phyloP scores from a whole-genome alignment of 2,888 invertebrate genomes.

The Amorpha juglandis region DNA sequence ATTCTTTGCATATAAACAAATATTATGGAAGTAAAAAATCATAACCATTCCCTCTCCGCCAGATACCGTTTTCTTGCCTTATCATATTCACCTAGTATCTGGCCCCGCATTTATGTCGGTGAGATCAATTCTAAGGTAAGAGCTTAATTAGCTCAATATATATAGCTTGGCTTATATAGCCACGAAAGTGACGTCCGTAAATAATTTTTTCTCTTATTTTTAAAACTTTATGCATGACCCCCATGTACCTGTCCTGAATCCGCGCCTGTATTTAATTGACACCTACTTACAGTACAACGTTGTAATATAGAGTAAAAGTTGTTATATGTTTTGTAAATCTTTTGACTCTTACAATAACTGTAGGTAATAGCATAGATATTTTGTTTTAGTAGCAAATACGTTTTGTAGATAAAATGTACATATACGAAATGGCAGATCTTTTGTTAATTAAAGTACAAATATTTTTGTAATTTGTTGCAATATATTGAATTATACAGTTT shows the following conservation, averaged over 20 bases:
- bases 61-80: neutral
- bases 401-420: constrained; percentile 22
- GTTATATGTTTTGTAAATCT: constrained; percentile 51
- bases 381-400: constrained; percentile 24
- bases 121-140: neutral
- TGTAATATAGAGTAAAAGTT: constrained; percentile 49
- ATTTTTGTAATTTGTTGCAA: constrained; percentile 22
- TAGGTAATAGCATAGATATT: constrained; percentile 29
- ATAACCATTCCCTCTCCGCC: too few species aligned
- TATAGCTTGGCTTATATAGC: too few species aligned
- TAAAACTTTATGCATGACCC: neutral
- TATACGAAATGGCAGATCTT: constrained; percentile 14
- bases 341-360: constrained; percentile 39
- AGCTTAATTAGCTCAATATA: too few species aligned
- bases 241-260: neutral
- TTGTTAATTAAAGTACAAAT: constrained; percentile 9
- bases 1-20: too few species aligned
- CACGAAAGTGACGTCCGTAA: too few species aligned
- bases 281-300: constrained; percentile 13
- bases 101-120: neutral
- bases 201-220: neutral
- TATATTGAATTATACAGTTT: constrained; percentile 18
- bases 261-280: neutral
- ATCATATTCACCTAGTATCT: neutral
- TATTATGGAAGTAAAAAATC: too few species aligned